Percentiles rank a stretch among this genome's conserved stretches.
Evolutionary conservation across 2,888 invertebrate genomes (phyloP).

Genomic region (Trichacis sp.): DNA sequence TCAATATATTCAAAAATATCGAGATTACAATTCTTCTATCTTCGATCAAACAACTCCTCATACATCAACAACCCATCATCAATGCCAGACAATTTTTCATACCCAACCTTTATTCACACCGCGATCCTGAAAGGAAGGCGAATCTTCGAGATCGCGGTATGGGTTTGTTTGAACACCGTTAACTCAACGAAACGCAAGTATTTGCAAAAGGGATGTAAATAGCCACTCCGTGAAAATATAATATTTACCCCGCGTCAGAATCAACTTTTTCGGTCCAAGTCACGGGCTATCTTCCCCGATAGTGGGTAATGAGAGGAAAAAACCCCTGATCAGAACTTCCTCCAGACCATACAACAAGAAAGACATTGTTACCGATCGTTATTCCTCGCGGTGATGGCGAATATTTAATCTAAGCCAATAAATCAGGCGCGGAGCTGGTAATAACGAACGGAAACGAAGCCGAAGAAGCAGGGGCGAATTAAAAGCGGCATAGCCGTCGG

Average conservation of each 20-base stretch:
- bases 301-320: conserved; percentile 35
- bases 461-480: conserved; percentile 51
- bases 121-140: conserved; percentile 15
- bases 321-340: too few species aligned
- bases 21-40: too few species aligned
- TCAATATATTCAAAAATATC: too few species aligned
- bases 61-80: too few species aligned
- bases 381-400: conserved; percentile 43
- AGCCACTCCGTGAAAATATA: conserved; percentile 44
- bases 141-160: conserved; percentile 40
- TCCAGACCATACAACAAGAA: neutral
- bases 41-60: too few species aligned
- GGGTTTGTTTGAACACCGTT: conserved; percentile 58
- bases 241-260: conserved; percentile 41
- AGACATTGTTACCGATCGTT: neutral
- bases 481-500: conserved; percentile 50
- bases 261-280: conserved; percentile 43
- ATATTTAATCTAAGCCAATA: conserved; percentile 53
- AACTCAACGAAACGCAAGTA: conserved; percentile 59
- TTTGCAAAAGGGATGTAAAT: conserved; percentile 53
- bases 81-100: too few species aligned
- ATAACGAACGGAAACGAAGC: conserved; percentile 52
- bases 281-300: conserved; percentile 38
- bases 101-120: conserved; percentile 13
- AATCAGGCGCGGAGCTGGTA: conserved; percentile 49